These are phyloP conservation scores for Tholera decimalis DNA, from an alignment of 2,888 invertebrate genomes.

Conservation along the genomic window DNA sequence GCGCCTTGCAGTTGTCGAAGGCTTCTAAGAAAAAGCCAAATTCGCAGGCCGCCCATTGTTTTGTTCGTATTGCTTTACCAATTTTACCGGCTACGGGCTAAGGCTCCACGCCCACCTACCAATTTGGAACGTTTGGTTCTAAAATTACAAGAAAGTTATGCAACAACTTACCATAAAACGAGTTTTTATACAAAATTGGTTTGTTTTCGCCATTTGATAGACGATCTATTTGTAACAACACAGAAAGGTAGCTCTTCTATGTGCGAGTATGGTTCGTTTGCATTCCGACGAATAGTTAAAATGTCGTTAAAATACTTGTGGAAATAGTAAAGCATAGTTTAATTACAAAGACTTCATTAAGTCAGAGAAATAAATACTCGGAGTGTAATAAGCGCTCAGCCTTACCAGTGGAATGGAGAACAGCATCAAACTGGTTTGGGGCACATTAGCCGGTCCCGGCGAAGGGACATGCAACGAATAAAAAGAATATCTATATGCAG, in stretches of 20 bases:
- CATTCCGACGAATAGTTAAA: conserved; percentile 60
- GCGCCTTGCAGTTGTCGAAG: conserved; percentile 89
- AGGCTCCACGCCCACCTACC: conserved; percentile 72
- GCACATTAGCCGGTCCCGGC: conserved; percentile 87
- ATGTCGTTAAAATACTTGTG: conserved; percentile 64
- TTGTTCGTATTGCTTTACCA: conserved; percentile 83
- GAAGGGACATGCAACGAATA: conserved; percentile 89
- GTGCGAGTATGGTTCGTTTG: conserved; percentile 25
- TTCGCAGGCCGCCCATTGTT: conserved; percentile 83
- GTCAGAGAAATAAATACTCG: conserved; percentile 78
- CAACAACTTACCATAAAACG: conserved; percentile 11
- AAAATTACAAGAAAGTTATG: conserved; percentile 20
- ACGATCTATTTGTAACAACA: conserved; percentile 10
- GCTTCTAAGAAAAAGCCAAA: conserved; percentile 88
- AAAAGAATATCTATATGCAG: conserved; percentile 90
- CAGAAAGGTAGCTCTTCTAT: conserved; percentile 17
- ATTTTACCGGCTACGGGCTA: conserved; percentile 75
- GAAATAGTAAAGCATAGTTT: conserved; percentile 67
- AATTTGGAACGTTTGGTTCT: conserved; percentile 35
- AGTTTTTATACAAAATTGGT: not conserved
- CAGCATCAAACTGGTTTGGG: conserved; percentile 88
- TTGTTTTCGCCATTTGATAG: conserved; percentile 6
- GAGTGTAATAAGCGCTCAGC: conserved; percentile 82
- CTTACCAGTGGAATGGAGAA: conserved; percentile 84
- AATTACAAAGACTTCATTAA: conserved; percentile 75